Evolutionary conservation across 2,113 vertebrate genomes (phyloP), one percentile per base, ranked within the genome.

Genomic region (Hippoglossus stenolepis): DNA sequence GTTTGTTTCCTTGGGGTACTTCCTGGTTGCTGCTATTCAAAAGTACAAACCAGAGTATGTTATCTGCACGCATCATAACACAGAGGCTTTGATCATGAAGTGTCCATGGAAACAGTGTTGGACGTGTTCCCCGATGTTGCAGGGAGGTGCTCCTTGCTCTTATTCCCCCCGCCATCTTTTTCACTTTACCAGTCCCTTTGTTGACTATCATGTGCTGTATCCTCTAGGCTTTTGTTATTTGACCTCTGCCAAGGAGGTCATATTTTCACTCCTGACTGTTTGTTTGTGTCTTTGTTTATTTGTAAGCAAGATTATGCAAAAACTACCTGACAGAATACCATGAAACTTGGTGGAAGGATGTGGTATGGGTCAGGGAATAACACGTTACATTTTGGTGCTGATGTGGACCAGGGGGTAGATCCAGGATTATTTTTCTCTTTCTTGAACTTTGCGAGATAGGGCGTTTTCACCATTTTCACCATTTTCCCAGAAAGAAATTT

Each of bases 1-100:
- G 26, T 31, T 88, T 76, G 77, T 84, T 90, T 88, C 84, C 68
- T 75, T 53, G 14, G 62, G 75, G 49, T 66, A 66, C 89, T 86
- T 90, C 86, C 85, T 90, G 82, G 67, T 84, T 38, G 60, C 54
- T 86, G 88, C 71, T 65, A 70, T 58, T 67, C 66, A 82, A 79
- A 75, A 65, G 65, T 4, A 60, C 72, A 60, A 56, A 73, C 24
- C 62, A 51, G 7, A 72, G 38, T 20, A 2, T 26, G 23, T 65
- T 82, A 79, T 90, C 84, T 69, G 71, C 53, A 61, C 4, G 69
- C 79, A 77, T 83, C 65, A 71, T 18, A 83, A 72, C 79, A 72
- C 3, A 0, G n/a, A 24, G 47, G 57, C 86, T 87, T 89, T 89
- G 81, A 82, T 85, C 17, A 24, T 1, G 20, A 51, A 13, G 65